Percentiles rank a stretch among this genome's conserved stretches.
phyloP scores from a whole-genome alignment of 2,888 invertebrate species.

The Druceiella hillmani region DNA sequence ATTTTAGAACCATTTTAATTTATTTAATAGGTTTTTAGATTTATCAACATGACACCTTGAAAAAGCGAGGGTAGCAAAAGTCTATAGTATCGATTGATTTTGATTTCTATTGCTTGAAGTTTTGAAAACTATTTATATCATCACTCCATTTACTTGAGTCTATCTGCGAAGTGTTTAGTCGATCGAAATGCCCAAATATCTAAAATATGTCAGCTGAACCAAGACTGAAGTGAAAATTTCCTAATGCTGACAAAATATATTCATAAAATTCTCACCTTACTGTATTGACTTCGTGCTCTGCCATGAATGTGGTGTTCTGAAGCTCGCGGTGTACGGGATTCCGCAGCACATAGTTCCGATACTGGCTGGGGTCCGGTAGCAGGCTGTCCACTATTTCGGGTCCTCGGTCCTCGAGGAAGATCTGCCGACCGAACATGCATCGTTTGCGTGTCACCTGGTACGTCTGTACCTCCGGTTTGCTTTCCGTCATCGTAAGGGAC shows the following conservation, averaged over 20 bases:
- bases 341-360: constrained; percentile 50
- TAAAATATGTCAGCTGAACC: neutral
- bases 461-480: too few relatives aligned
- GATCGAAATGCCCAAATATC: too few relatives aligned
- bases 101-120: too few relatives aligned
- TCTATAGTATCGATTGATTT: too few relatives aligned
- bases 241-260: neutral
- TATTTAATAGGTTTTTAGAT: too few relatives aligned
- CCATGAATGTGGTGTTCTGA: constrained; percentile 56
- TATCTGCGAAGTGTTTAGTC: too few relatives aligned
- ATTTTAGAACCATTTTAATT: too few relatives aligned
- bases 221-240: neutral
- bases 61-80: too few relatives aligned
- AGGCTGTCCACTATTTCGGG: constrained; percentile 60
- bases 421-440: constrained; percentile 65
- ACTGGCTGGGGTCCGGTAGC: constrained; percentile 51
- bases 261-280: constrained; percentile 34
- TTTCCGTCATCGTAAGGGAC: too few relatives aligned
- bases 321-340: constrained; percentile 59
- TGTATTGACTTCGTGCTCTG: constrained; percentile 62
- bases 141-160: too few relatives aligned
- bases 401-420: constrained; percentile 63
- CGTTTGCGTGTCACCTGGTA: constrained; percentile 64
- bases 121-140: too few relatives aligned
- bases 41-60: too few relatives aligned